Evolutionary conservation across 2,888 invertebrate genomes (phyloP).

Genomic region (Orthonychiurus folsomi): DNA sequence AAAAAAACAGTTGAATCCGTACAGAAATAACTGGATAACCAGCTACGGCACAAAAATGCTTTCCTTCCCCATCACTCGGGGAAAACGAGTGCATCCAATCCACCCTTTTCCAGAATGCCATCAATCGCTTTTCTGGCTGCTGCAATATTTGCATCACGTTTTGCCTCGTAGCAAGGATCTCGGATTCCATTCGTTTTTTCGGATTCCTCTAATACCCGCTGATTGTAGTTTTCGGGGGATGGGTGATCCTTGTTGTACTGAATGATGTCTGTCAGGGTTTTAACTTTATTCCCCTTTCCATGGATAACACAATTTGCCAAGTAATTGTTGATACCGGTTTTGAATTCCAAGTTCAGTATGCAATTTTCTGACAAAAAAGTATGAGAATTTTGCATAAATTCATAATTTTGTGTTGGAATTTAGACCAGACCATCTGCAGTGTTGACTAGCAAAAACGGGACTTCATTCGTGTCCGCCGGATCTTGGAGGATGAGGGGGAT

Average conservation of each 20-base stretch:
- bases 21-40: slow-evolving; percentile 7
- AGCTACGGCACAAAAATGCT: background rate
- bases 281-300: slow-evolving; percentile 1
- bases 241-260: slow-evolving; percentile 21
- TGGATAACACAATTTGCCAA: slow-evolving; percentile 9
- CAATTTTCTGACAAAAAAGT: slow-evolving; percentile 19
- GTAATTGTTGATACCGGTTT: slow-evolving; percentile 22
- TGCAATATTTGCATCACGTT: background rate
- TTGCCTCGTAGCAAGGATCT: background rate
- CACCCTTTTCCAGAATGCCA: background rate
- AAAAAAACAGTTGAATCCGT: too few species aligned
- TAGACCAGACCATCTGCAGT: too few species aligned
- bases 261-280: slow-evolving; percentile 22
- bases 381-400: too few species aligned
- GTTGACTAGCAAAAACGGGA: too few species aligned
- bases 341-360: slow-evolving; percentile 24
- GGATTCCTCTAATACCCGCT: slow-evolving; percentile 13
- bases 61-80: background rate
- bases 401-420: too few species aligned
- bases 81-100: background rate
- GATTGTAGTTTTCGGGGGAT: slow-evolving; percentile 21
- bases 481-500: too few species aligned
- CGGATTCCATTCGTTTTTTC: background rate
- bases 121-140: background rate
- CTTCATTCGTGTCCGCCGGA: too few species aligned